Base-by-base conservation (phyloP, 2,797 vertebrate species). In the Lerista edwardsae region DNA sequence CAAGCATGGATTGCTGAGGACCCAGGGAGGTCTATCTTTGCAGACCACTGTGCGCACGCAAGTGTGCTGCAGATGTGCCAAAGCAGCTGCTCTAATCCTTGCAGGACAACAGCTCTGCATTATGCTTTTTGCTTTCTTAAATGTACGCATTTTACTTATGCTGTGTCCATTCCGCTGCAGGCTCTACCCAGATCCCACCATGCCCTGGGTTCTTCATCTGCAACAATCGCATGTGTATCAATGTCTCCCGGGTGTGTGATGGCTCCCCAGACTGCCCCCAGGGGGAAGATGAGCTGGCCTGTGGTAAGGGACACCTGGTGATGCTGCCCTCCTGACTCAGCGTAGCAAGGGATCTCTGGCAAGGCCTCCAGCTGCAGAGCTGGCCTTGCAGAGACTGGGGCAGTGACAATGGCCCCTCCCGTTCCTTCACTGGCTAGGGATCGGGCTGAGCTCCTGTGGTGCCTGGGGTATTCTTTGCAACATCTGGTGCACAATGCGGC, bases 271-370 rank as follows among this genome's bases (percentile, higher is more conserved):
- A 98, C 93, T 98, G 98, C 88, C 95, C 96, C 1, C 87, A 67
- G 27, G 97, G 96, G 1, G 95, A 98, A 31, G 97, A 98, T 3
- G 97, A 98, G 94, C 84, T 95, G 81, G 90, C 95, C 83, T 98
- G 97, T 69, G 96, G 97, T 97, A 80, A 88, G 94, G 95, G 29
- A 4, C 15, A 29, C 10, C 27, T 1, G 1, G 10, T 1, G 62
- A 3, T 6, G 14, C 51, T 21, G 2, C 6, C 59, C 39, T 2
- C n/a, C 15, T 0, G 39, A 25, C 1, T 23, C n/a, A 4, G 36
- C 15, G 80, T 55, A 21, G 17, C 4, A 0, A 64, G 8, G 0
- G 1, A 4, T 15, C 23, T 2, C 8, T 11, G 10, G 3, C 6
- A 12, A 19, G 25, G 10, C 6, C 23, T 0, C 27, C 31, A 19